Conservation (phyloP, 92 coral and sea anemone genomes). For the Bergia puertoricense region DNA sequence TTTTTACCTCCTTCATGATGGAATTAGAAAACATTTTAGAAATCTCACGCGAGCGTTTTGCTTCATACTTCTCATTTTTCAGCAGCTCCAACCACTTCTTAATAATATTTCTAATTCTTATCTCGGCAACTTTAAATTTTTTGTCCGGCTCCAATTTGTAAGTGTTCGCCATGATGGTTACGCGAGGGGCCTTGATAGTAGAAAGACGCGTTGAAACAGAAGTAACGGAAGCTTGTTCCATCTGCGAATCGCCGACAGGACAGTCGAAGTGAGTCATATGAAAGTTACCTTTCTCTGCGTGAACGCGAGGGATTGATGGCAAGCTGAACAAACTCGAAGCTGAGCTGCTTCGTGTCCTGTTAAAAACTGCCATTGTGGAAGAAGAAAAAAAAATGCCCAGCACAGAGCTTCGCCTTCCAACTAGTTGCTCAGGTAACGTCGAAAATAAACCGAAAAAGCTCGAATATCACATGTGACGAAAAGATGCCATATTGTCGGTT, state of each 20-base stretch:
- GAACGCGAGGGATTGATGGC: constrained; percentile 57
- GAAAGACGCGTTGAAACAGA: constrained; percentile 50
- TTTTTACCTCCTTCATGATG: constrained; percentile 79
- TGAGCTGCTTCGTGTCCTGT: constrained; percentile 63
- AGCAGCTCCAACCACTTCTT: constrained; percentile 74
- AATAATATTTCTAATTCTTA: constrained; percentile 59
- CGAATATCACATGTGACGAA: constrained; percentile 2
- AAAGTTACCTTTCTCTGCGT: constrained; percentile 66
- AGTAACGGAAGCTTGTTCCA: constrained; percentile 61
- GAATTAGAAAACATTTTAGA: constrained; percentile 78
- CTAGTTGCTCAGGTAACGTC: not conserved
- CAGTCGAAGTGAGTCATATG: constrained; percentile 73
- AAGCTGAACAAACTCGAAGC: constrained; percentile 74
- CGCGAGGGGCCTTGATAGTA: constrained; percentile 48
- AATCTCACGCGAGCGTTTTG: constrained; percentile 72
- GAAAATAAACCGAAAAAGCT: not conserved
- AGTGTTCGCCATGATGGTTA: constrained; percentile 65
- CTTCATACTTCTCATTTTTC: constrained; percentile 69
- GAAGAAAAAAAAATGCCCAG: not conserved
- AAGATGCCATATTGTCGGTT: not conserved
- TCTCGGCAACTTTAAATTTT: constrained; percentile 56
- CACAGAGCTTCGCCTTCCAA: not conserved
- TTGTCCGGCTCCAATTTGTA: constrained; percentile 86
- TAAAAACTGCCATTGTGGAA: constrained; percentile 14
- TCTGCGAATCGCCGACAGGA: constrained; percentile 53